Percentiles rank a stretch among this genome's conserved stretches.
Evolutionary conservation across 1,140 invertebrate species (phyloP).

Genomic region (Arion vulgaris): DNA sequence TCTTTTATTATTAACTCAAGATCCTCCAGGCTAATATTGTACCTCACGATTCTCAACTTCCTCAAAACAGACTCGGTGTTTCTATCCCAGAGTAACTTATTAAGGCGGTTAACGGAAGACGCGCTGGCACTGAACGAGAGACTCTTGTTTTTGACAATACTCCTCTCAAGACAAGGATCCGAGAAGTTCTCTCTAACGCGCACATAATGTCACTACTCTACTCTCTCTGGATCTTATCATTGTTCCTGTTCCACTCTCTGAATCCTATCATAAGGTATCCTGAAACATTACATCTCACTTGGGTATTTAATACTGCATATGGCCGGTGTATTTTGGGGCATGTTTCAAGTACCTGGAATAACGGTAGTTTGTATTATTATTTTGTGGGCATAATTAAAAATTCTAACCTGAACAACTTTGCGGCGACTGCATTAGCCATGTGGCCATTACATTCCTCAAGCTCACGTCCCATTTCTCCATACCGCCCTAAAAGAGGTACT

Average conservation of each 20-base stretch:
- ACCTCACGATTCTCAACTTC: not conserved
- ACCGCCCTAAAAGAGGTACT: too few species aligned
- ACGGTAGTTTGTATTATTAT: too few species aligned
- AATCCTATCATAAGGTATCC: not conserved
- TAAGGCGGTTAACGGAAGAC: not conserved
- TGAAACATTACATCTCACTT: not conserved
- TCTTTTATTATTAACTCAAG: conserved; percentile 2
- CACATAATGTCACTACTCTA: not conserved
- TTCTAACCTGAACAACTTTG: too few species aligned
- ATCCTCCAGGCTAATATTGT: not conserved
- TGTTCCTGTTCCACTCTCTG: too few species aligned
- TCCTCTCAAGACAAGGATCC: not conserved
- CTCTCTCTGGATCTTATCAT: too few species aligned
- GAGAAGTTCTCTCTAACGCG: not conserved
- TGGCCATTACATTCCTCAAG: too few species aligned
- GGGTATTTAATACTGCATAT: not conserved
- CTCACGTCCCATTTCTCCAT: too few species aligned
- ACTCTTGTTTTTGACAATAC: not conserved
- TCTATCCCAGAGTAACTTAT: not conserved
- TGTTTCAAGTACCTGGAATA: too few species aligned
- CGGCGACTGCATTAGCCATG: too few species aligned
- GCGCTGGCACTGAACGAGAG: not conserved
- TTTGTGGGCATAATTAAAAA: too few species aligned
- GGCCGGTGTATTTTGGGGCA: not conserved
- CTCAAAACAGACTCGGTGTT: not conserved